These are phyloP conservation scores for Euthynnus affinis DNA, from an alignment of 2,797 vertebrate species.

Conservation along the genomic window DNA sequence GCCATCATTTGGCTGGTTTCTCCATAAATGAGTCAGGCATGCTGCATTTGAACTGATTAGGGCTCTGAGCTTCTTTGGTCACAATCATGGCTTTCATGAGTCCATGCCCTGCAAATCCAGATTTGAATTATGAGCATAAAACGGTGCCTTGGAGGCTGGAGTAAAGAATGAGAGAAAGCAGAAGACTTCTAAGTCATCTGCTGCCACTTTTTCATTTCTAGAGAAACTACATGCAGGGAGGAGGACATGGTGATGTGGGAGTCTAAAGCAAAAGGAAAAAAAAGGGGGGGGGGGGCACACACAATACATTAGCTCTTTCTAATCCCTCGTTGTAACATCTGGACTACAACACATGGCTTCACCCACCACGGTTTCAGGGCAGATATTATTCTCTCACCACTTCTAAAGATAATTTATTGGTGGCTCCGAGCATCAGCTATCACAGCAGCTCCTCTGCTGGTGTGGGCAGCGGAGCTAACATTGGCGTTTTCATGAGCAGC, in stretches of 20 bases:
- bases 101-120: conserved; percentile 14
- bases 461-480: background rate
- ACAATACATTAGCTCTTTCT: background rate
- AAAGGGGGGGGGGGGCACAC: background rate
- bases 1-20: conserved; percentile 54
- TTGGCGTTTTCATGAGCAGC: background rate
- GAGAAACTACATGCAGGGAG: background rate
- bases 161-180: conserved; percentile 5
- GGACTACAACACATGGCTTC: conserved; percentile 2
- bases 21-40: conserved; percentile 38
- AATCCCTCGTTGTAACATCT: background rate
- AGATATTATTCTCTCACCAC: background rate
- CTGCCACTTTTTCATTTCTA: background rate
- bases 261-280: background rate
- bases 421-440: conserved; percentile 19
- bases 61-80: conserved; percentile 47
- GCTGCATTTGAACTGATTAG: conserved; percentile 62
- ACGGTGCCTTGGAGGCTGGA: background rate
- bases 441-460: conserved; percentile 9
- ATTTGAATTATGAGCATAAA: conserved; percentile 17
- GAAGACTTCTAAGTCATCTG: background rate
- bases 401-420: background rate
- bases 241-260: background rate
- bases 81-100: conserved; percentile 39
- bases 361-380: background rate